Evolutionary conservation across 2,888 invertebrate species (phyloP), one percentile per base, ranked within the genome.

Genomic region (Synergus laeviventris): DNA sequence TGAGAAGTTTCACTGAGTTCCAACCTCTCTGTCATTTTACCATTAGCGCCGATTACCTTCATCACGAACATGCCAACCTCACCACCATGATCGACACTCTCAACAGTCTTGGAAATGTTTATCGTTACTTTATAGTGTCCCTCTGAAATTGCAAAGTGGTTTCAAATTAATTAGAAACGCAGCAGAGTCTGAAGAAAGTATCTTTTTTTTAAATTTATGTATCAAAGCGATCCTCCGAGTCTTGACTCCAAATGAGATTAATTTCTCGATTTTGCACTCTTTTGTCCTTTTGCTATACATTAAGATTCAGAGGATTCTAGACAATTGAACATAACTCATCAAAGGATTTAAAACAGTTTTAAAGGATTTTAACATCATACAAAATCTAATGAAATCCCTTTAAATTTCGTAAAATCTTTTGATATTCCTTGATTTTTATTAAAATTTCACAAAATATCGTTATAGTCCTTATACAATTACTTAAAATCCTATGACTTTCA

Each of bases 91-190:
- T 91, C 89, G 75, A 92, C 89, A 86, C 96, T 96, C 84, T 94
- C 95, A 31, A 94, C 92, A 0, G 94, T 94, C 81, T 94, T 94
- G 0, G 96, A 95, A 64, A 97, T 94, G 81, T 94, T 94, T 18
- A 97, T 92, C 0, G 93, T 94, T 12, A 97, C 93, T 86, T 94
- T 93, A 87, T 97, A 97, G 87, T 97, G 97, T 7, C 94, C 94
- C 84, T 94, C 97, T 97, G 91, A 1, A 93, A 92, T 75, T 73
- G 16, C 2, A 66, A 54, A 66, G 5, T 31, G 18, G 18, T 14
- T 56, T 56, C 5, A 21, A 21, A 56, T 56, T 56, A 12, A 56
- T 21, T 12, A 21, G 5, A 21, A 2, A 5, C 11, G 18, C 7
- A 56, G 21, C 18, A 9, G 12, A 9, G 12, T 56, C 45, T 1